A percentile compares a stretch with the other conserved stretches of the same genome.
phyloP scores from a whole-genome alignment of 2,888 invertebrate species.

The Dicyrtoma fusca region DNA sequence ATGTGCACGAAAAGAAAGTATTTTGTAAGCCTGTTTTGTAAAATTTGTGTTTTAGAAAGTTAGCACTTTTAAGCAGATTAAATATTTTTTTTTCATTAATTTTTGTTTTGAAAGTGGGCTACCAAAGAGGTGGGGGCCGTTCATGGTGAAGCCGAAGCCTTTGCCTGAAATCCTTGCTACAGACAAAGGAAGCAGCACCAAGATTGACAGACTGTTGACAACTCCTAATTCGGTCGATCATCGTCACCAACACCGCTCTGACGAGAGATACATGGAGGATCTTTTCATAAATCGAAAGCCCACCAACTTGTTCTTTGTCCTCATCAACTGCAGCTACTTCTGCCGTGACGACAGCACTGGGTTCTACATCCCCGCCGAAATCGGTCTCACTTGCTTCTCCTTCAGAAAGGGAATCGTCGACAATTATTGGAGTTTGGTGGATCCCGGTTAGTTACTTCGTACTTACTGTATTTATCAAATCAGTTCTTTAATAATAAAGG shows the following conservation, averaged over 20 bases:
- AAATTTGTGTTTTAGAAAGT: too few species aligned
- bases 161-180: too few species aligned
- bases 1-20: too few species aligned
- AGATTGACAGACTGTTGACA: not conserved
- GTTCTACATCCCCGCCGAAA: not conserved
- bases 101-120: too few species aligned
- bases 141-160: too few species aligned
- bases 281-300: not conserved
- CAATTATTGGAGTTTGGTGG: conserved; percentile 14
- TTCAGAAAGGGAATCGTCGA: not conserved
- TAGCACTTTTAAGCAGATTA: too few species aligned
- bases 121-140: too few species aligned
- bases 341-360: not conserved
- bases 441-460: not conserved
- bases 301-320: not conserved
- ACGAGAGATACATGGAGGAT: not conserved
- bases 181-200: too few species aligned
- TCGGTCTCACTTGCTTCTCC: not conserved
- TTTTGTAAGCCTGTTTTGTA: too few species aligned
- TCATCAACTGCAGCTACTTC: conserved; percentile 4
- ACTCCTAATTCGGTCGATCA: not conserved
- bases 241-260: too few species aligned
- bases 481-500: not conserved
- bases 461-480: not conserved
- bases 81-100: too few species aligned